Percentiles rank a stretch among this genome's conserved stretches.
phyloP scores from a whole-genome alignment of 2,113 vertebrate species.

The Cichladusa arquata region DNA sequence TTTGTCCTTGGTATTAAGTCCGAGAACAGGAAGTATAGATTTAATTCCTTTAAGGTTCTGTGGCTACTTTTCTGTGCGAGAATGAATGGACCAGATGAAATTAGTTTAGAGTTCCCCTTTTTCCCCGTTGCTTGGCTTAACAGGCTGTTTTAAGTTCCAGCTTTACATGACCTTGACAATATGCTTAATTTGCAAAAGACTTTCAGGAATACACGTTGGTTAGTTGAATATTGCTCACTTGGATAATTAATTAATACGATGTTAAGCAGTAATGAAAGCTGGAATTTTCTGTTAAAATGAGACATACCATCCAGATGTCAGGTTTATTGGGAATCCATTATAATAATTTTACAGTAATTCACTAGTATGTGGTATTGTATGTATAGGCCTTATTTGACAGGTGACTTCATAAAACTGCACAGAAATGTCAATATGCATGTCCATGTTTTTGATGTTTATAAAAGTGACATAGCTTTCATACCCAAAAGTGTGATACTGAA shows the following conservation, averaged over 20 bases:
- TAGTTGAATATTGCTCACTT: constrained; percentile 18
- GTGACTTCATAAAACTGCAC: constrained; percentile 61
- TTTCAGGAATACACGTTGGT: constrained; percentile 31
- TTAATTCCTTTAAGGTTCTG: constrained; percentile 58
- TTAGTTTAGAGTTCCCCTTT: constrained; percentile 46
- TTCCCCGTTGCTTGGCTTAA: constrained; percentile 33
- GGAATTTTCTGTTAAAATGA: constrained; percentile 31
- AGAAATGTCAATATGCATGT: constrained; percentile 61
- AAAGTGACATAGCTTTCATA: constrained; percentile 60
- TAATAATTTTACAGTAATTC: constrained; percentile 48
- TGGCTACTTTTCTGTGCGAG: constrained; percentile 63
- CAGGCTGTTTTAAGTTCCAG: constrained; percentile 57
- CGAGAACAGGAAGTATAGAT: constrained; percentile 40
- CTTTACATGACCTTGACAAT: constrained; percentile 43
- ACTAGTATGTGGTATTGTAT: constrained; percentile 56
- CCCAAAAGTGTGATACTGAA: constrained; percentile 33
- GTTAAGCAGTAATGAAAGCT: constrained; percentile 26
- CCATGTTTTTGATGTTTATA: constrained; percentile 65
- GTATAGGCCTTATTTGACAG: constrained; percentile 65
- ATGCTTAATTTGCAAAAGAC: constrained; percentile 33
- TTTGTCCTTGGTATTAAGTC: constrained; percentile 63
- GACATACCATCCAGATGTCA: constrained; percentile 3
- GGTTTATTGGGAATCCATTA: constrained; percentile 36
- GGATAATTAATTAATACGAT: constrained; percentile 11
- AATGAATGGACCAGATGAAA: constrained; percentile 58